phyloP scores from a whole-genome alignment of 1,140 invertebrate genomes.

The Intoshia linei region DNA sequence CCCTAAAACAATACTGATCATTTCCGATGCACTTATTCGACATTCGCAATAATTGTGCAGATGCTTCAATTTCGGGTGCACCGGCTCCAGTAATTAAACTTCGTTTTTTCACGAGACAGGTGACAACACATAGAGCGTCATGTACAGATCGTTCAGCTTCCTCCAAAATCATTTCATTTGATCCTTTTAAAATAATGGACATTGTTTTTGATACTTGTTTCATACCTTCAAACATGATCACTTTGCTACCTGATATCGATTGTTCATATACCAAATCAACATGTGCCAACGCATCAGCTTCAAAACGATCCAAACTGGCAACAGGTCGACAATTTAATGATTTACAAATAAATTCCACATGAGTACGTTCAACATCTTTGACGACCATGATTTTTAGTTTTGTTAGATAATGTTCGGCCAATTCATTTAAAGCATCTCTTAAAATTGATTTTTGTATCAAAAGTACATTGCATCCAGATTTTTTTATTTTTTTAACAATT shows the following conservation, averaged over 20 bases:
- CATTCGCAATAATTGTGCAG: constrained; percentile 43
- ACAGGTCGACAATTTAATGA: constrained; percentile 64
- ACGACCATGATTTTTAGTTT: constrained; percentile 98
- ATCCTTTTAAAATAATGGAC: constrained; percentile 62
- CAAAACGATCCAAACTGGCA: constrained; percentile 86
- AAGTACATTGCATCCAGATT: constrained; percentile 78
- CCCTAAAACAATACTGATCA: constrained; percentile 60
- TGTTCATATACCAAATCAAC: constrained; percentile 84
- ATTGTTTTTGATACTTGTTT: constrained; percentile 43
- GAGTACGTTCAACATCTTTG: constrained; percentile 82
- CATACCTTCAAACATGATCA: constrained; percentile 40
- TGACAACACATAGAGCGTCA: constrained; percentile 81
- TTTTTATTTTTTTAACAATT: constrained; percentile 94
- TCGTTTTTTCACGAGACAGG: constrained; percentile 67
- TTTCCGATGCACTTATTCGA: constrained; percentile 52
- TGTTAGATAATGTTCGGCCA: constrained; percentile 81
- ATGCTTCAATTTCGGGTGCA: constrained; percentile 72
- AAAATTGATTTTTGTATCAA: constrained; percentile 93
- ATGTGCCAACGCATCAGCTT: constrained; percentile 49
- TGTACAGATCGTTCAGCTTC: constrained; percentile 75
- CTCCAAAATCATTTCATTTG: constrained; percentile 72
- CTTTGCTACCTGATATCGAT: constrained; percentile 49
- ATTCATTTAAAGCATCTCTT: constrained; percentile 67
- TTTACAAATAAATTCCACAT: constrained; percentile 83
- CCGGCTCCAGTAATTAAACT: constrained; percentile 64